Conservation (phyloP, 2,888 invertebrate genomes). For the Alcis repandata region DNA sequence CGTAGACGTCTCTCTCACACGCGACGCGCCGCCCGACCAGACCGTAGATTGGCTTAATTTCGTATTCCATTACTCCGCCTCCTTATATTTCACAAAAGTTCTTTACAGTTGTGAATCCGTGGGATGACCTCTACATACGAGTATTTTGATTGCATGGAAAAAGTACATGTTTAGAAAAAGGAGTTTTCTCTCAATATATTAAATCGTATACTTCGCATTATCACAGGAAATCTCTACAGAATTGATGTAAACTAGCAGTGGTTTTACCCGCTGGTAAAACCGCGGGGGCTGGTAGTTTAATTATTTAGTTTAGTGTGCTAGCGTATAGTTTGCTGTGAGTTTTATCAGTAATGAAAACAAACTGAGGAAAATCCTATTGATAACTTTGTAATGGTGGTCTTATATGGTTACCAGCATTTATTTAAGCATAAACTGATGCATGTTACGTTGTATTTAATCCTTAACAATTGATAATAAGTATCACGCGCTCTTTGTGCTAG, state of each 20-base stretch:
- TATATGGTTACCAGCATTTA: no score
- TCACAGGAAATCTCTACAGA: neutral
- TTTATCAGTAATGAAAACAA: neutral
- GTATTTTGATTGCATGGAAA: no score
- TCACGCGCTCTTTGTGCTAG: neutral
- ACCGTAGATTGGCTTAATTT: slow-evolving; percentile 30
- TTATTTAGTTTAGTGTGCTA: no score
- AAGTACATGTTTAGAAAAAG: neutral
- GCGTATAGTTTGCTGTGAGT: no score
- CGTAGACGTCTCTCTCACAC: slow-evolving; percentile 44
- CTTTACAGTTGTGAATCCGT: slow-evolving; percentile 11
- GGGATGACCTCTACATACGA: slow-evolving; percentile 12
- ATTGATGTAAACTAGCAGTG: no score
- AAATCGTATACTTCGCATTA: neutral
- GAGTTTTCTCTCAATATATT: neutral
- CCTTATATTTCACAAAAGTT: slow-evolving; percentile 19
- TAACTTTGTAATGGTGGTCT: neutral
- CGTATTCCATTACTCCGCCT: slow-evolving; percentile 32
- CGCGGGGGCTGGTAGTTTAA: no score
- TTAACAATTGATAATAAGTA: neutral
- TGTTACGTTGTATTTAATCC: no score
- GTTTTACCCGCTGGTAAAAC: no score
- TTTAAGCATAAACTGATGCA: no score
- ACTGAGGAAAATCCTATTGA: neutral
- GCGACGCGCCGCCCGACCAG: slow-evolving; percentile 19